phyloP scores from a whole-genome alignment of 23 tunicate genomes.

The Ascidia mentula region DNA sequence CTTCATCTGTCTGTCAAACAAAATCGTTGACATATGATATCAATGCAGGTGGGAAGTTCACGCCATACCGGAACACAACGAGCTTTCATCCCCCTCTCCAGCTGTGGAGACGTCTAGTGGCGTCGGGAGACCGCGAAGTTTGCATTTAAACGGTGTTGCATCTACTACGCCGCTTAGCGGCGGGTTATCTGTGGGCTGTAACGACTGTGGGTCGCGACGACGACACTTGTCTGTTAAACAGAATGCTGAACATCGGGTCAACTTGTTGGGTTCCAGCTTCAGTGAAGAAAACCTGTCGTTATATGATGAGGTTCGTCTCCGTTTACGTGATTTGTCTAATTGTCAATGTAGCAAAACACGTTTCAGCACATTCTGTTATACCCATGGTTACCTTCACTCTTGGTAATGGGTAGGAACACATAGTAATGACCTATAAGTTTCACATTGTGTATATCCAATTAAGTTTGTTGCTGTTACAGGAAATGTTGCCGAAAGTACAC shows the following conservation, averaged over 20 bases:
- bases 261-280: constrained; percentile 38
- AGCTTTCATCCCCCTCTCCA: neutral
- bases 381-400: too few species aligned
- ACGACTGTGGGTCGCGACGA: neutral
- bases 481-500: neutral
- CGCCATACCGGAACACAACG: constrained; percentile 57
- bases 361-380: too few species aligned
- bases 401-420: neutral
- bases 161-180: constrained; percentile 12
- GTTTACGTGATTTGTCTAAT: neutral
- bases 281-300: constrained; percentile 46
- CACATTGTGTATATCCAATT: too few species aligned
- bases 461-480: neutral
- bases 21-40: neutral
- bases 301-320: neutral
- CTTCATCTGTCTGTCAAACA: neutral
- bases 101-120: neutral
- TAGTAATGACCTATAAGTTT: neutral
- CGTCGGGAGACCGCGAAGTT: neutral
- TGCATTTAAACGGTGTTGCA: neutral
- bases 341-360: neutral
- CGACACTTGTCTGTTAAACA: neutral
- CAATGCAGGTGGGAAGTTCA: constrained; percentile 52
- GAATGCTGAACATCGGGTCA: neutral
- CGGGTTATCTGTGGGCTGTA: neutral